phyloP scores from a whole-genome alignment of 2,888 invertebrate species.

The Cataglyphis livida region DNA sequence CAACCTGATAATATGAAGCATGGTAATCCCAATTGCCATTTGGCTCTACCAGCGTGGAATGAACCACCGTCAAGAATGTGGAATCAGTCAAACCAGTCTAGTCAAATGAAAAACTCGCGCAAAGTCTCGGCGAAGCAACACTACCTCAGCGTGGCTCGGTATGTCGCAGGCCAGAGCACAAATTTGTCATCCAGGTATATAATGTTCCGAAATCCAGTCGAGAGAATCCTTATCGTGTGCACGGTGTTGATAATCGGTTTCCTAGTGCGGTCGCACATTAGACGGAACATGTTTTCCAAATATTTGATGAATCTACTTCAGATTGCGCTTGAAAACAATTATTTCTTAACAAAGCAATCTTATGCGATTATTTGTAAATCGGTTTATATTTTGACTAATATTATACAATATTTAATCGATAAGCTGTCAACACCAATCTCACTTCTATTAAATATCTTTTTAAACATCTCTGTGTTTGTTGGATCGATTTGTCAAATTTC shows the following conservation, averaged over 20 bases:
- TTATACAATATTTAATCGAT: background rate
- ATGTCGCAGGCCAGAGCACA: constrained; percentile 90
- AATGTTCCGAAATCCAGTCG: constrained; percentile 62
- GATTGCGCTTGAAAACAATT: background rate
- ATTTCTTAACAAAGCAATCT: background rate
- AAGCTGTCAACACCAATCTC: background rate
- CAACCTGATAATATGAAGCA: constrained; percentile 76
- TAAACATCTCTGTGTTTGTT: background rate
- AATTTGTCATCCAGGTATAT: constrained; percentile 82
- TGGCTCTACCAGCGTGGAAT: constrained; percentile 81
- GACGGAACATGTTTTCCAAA: background rate
- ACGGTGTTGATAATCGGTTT: constrained; percentile 15
- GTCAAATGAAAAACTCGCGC: constrained; percentile 79
- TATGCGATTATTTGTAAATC: background rate
- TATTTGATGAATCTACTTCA: background rate
- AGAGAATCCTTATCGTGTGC: constrained; percentile 43
- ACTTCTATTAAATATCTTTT: background rate
- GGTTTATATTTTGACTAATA: background rate
- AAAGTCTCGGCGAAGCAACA: constrained; percentile 89
- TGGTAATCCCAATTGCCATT: constrained; percentile 77
- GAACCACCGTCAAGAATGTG: constrained; percentile 79
- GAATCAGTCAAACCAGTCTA: constrained; percentile 72
- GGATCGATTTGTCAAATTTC: background rate
- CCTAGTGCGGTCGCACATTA: background rate
- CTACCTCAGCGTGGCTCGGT: constrained; percentile 92